These are phyloP conservation scores for Asteroscopus sphinx DNA, from an alignment of 2,888 invertebrate species.

Conservation along the genomic window DNA sequence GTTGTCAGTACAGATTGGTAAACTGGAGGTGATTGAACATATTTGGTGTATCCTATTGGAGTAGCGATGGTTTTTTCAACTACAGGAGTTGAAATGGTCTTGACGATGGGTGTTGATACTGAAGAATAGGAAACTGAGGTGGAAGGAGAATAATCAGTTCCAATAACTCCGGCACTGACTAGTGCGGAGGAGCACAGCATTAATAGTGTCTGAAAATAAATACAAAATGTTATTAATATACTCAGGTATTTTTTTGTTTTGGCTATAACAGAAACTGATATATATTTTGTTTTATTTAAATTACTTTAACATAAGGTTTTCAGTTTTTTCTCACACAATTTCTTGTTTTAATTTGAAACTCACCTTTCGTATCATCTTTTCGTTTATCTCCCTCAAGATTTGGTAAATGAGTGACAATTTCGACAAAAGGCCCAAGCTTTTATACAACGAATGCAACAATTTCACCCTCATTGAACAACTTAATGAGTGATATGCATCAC, in stretches of 20 bases:
- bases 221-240: constrained; percentile 10
- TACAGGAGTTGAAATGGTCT: constrained; percentile 38
- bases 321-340: too few relatives aligned
- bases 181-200: constrained; percentile 58
- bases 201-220: constrained; percentile 64
- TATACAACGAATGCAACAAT: constrained; percentile 67
- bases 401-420: constrained; percentile 66
- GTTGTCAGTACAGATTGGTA: constrained; percentile 58
- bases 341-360: constrained; percentile 9
- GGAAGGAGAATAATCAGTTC: constrained; percentile 54
- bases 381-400: constrained; percentile 50
- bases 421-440: constrained; percentile 59
- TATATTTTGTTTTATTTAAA: too few relatives aligned
- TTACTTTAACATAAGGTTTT: too few relatives aligned
- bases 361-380: constrained; percentile 69
- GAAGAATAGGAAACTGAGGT: constrained; percentile 59
- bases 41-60: constrained; percentile 41
- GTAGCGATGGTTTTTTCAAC: constrained; percentile 16
- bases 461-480: constrained; percentile 60
- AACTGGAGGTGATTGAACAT: constrained; percentile 50
- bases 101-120: constrained; percentile 38
- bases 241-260: neutral
- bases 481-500: constrained; percentile 54
- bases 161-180: constrained; percentile 56
- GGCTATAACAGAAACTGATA: too few relatives aligned